Conservation (phyloP, 1,140 invertebrate species). For the Steinernema feltiae region DNA sequence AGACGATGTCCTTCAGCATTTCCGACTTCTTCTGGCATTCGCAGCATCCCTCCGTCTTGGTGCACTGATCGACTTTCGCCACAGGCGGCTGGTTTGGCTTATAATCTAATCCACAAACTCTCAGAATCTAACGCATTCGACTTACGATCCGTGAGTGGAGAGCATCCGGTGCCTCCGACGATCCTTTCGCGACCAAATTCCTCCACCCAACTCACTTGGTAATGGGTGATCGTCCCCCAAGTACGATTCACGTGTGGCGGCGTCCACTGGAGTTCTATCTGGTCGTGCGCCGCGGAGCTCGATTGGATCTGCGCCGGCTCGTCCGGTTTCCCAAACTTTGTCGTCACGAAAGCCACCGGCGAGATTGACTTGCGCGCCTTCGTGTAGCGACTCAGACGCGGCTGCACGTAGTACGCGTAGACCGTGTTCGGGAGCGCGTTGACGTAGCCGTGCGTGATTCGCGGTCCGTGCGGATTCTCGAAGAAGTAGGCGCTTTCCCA, state of each 20-base stretch:
- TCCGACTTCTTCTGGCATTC: not conserved
- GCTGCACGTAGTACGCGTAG: slow-evolving; percentile 56
- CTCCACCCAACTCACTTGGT: slow-evolving; percentile 65
- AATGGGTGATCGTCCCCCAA: slow-evolving; percentile 76
- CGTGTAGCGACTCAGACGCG: slow-evolving; percentile 47
- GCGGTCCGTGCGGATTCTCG: not conserved
- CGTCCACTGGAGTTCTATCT: slow-evolving; percentile 66
- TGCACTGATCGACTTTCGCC: no score
- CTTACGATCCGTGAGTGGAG: slow-evolving; percentile 3
- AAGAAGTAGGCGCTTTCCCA: slow-evolving; percentile 49
- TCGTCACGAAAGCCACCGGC: not conserved
- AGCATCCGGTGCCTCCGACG: not conserved
- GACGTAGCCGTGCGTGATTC: slow-evolving; percentile 6
- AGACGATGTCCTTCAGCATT: not conserved
- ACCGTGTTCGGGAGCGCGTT: not conserved
- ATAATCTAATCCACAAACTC: no score
- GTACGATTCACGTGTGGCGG: slow-evolving; percentile 70
- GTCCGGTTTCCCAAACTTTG: slow-evolving; percentile 62
- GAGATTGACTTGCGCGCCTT: slow-evolving; percentile 54
- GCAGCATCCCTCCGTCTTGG: not conserved
- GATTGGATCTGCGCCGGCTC: slow-evolving; percentile 61
- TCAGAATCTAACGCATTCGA: no score
- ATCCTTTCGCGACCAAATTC: not conserved
- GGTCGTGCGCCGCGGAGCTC: not conserved
- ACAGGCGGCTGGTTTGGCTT: not conserved